Base-by-base conservation (phyloP, 2,797 vertebrate genomes). In the Melanotaenia trifasciata region DNA sequence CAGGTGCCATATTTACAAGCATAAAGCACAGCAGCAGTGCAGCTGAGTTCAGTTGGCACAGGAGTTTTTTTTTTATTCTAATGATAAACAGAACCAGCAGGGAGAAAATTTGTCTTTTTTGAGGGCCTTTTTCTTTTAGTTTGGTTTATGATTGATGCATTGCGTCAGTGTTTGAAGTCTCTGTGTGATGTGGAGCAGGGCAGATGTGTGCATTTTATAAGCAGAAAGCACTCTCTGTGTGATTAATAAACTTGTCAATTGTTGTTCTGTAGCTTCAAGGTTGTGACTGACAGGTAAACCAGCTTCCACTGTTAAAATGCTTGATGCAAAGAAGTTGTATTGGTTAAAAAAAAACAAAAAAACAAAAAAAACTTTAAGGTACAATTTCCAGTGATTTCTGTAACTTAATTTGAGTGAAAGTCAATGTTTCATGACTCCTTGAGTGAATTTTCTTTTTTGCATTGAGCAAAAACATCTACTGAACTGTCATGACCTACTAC, bases 1-100 rank as follows among this genome's bases (percentile, higher is more conserved):
- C 91, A 93, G 93, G 93, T 92, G 87, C 87, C 85, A 88, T 86
- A 72, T 91, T 87, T 84, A 83, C 76, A 78, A 79, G 78, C 77
- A 67, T 78, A n/a, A 11, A 65, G 62, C 66, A 79, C 78, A 66
- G 76, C 74, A 73, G 70, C 79, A 35, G 72, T 61, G 72, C 71
- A 81, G 84, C 80, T 61, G 85, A 87, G 79, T 64, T 76, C 77
- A 65, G 76, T 58, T 88, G 79, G 83, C 82, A 84, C 74, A 58
- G 47, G 53, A 74, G 59, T 53, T 68, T 76, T 43, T 68, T 82
- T 73, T 60, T 66, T 73, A 76, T 81, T 60, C 80, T 83, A 50
- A 4, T 70, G 72, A 83, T 86, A 93, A 90, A 90, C 79, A 90
- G 86, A 91, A 92, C 80, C 87, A 92, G 86, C 86, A 89, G 89